Evolutionary conservation across 2,888 invertebrate genomes (phyloP).

Genomic region (Pseudococcus longispinus): DNA sequence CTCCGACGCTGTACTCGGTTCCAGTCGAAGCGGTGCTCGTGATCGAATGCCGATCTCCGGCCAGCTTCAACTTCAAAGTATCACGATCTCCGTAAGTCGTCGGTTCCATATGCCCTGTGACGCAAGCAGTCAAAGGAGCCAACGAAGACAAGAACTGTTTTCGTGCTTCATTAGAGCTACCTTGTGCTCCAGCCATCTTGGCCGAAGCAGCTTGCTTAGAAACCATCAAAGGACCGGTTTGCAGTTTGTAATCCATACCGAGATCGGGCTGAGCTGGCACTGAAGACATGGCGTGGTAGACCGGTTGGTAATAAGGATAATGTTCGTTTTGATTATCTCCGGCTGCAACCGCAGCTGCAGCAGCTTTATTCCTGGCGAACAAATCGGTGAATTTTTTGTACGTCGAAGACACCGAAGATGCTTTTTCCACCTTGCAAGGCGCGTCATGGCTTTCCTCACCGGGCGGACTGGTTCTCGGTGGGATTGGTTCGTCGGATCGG

Average conservation of each 20-base stretch:
- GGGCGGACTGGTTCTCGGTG: slow-evolving; percentile 67
- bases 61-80: slow-evolving; percentile 57
- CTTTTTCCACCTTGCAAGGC: background rate
- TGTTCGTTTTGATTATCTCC: slow-evolving; percentile 58
- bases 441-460: slow-evolving; percentile 67
- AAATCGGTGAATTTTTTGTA: slow-evolving; percentile 72
- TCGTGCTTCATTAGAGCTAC: slow-evolving; percentile 69
- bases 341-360: background rate
- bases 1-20: slow-evolving; percentile 74
- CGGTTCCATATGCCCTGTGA: slow-evolving; percentile 60
- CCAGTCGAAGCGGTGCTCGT: slow-evolving; percentile 61
- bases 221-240: slow-evolving; percentile 7
- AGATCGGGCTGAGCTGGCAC: slow-evolving; percentile 66
- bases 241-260: slow-evolving; percentile 65
- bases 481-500: slow-evolving; percentile 56
- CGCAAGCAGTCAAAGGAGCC: slow-evolving; percentile 80
- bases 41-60: slow-evolving; percentile 58
- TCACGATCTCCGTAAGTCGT: slow-evolving; percentile 56
- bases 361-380: slow-evolving; percentile 65
- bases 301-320: slow-evolving; percentile 60
- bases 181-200: background rate
- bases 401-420: slow-evolving; percentile 66
- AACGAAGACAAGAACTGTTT: slow-evolving; percentile 81
- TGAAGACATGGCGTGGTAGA: slow-evolving; percentile 54
- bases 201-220: background rate